A percentile compares a stretch with the other conserved stretches of the same genome.
phyloP scores from a whole-genome alignment of 2,888 invertebrate genomes.

The Serrognathus titanus region DNA sequence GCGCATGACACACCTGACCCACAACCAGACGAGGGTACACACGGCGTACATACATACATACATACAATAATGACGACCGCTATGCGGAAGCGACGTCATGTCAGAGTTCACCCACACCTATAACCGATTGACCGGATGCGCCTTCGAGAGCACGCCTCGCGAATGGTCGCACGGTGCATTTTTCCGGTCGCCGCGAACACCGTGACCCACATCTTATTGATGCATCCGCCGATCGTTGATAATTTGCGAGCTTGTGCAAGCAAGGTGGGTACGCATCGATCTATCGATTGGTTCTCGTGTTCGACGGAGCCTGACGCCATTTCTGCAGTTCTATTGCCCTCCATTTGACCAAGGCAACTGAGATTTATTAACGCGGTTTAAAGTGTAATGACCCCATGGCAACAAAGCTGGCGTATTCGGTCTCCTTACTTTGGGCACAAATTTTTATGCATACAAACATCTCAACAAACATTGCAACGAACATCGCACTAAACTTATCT shows the following conservation, averaged over 20 bases:
- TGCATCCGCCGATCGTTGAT: too few species aligned
- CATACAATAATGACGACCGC: conserved; percentile 26
- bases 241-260: too few species aligned
- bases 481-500: too few species aligned
- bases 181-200: conserved; percentile 12
- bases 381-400: conserved; percentile 7
- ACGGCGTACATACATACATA: conserved; percentile 3
- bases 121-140: conserved; percentile 42
- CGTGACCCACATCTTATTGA: conserved; percentile 12
- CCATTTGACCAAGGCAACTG: conserved; percentile 10
- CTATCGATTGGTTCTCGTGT: conserved; percentile 5
- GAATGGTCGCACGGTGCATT: conserved; percentile 16
- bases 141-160: conserved; percentile 3
- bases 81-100: conserved; percentile 42
- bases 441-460: too few species aligned
- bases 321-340: conserved; percentile 13
- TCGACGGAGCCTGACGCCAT: conserved; percentile 15
- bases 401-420: too few species aligned
- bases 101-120: conserved; percentile 44
- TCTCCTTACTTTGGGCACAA: too few species aligned
- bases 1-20: conserved; percentile 15
- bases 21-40: conserved; percentile 10
- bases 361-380: conserved; percentile 9
- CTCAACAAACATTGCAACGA: too few species aligned
- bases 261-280: too few species aligned